phyloP scores from a whole-genome alignment of 2,797 vertebrate species.

The Calcarius lapponicus region DNA sequence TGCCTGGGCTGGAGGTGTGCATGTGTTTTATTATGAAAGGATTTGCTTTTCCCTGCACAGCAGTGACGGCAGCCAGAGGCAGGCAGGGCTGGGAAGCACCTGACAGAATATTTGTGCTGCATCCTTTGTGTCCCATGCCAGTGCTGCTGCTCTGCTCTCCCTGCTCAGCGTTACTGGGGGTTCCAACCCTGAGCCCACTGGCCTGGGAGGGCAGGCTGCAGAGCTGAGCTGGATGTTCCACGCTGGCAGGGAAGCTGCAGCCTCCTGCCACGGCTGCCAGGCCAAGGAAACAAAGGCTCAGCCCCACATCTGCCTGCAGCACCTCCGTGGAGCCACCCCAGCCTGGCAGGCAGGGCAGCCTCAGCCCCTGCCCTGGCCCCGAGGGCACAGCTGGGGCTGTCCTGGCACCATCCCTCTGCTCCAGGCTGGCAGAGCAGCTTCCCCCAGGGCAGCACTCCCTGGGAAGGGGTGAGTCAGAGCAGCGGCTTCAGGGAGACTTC shows the following conservation, averaged over 20 bases:
- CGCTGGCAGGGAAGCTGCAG: not conserved
- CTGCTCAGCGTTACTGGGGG: not conserved
- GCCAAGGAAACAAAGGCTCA: not conserved
- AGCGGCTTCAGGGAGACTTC: conserved; percentile 10
- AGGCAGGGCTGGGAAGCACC: not conserved
- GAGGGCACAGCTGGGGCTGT: not conserved
- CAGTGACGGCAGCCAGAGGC: conserved; percentile 10
- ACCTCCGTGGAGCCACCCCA: not conserved
- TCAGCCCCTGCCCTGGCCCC: not conserved
- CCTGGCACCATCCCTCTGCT: not conserved
- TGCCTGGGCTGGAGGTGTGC: not conserved
- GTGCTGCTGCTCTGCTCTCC: not conserved
- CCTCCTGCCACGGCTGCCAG: not conserved
- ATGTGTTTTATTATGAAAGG: not conserved
- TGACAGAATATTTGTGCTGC: not conserved
- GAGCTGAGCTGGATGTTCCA: not conserved
- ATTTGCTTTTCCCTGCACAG: not conserved
- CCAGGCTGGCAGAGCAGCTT: not conserved
- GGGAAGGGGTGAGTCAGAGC: conserved; percentile 31
- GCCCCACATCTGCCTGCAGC: not conserved
- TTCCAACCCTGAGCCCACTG: not conserved
- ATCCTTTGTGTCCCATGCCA: not conserved
- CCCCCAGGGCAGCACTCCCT: not conserved
- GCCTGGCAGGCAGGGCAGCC: not conserved
- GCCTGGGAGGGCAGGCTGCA: not conserved